Conservation (phyloP, 2,888 invertebrate species). For the Chloromyia formosa region DNA sequence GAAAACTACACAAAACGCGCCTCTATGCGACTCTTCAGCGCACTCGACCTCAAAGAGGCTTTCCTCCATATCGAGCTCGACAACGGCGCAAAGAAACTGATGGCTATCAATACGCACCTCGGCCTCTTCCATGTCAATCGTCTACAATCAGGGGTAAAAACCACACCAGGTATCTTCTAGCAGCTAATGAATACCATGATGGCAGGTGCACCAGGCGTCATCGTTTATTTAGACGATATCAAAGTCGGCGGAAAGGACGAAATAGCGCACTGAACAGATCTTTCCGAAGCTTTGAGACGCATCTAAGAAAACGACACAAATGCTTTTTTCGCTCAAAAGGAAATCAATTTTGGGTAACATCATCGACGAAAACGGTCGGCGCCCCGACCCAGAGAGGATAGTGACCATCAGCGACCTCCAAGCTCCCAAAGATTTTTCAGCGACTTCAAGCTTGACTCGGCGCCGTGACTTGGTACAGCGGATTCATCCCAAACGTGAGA, state of each 20-base stretch:
- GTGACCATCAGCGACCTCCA: neutral
- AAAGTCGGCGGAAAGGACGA: too few species aligned
- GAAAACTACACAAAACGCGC: conserved; percentile 7
- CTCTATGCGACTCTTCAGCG: neutral
- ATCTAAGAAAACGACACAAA: neutral
- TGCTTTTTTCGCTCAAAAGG: conserved; percentile 25
- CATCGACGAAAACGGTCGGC: neutral
- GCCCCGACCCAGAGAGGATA: neutral
- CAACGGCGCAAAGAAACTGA: conserved; percentile 7
- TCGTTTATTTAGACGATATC: too few species aligned
- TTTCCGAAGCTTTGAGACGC: conserved; percentile 17
- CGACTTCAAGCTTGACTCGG: conserved; percentile 50
- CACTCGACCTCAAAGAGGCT: conserved; percentile 14
- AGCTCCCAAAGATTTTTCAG: conserved; percentile 46
- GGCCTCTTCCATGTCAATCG: conserved; percentile 13
- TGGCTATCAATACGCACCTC: conserved; percentile 22
- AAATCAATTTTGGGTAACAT: neutral
- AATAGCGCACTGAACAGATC: neutral
- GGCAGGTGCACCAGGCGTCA: too few species aligned
- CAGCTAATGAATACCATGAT: conserved; percentile 32
- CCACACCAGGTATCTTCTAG: conserved; percentile 18
- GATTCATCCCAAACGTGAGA: conserved; percentile 49
- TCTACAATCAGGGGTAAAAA: conserved; percentile 31
- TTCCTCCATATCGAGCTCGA: conserved; percentile 12
- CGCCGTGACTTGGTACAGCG: conserved; percentile 44